A percentile compares a stretch with the other conserved stretches of the same genome.
Evolutionary conservation across 2,113 vertebrate genomes (phyloP).

Genomic region (Parus major): DNA sequence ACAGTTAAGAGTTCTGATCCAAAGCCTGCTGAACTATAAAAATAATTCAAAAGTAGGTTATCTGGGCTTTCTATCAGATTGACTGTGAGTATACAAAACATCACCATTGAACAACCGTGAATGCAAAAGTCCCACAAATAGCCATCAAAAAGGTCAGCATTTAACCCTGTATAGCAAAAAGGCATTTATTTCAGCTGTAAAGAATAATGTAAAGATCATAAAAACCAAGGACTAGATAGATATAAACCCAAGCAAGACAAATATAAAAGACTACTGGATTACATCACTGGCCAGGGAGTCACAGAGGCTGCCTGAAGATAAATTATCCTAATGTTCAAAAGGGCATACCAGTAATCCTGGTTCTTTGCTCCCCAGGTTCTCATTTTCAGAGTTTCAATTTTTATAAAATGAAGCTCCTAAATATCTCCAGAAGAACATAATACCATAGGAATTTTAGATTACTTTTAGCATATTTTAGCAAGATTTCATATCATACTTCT

Average conservation of each 20-base stretch:
- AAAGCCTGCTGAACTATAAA: not conserved
- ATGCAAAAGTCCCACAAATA: not conserved
- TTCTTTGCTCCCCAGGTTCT: not conserved
- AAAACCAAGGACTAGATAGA: not conserved
- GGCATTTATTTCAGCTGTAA: not conserved
- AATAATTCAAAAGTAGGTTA: not conserved
- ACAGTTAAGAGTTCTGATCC: not conserved
- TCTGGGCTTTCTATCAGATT: not conserved
- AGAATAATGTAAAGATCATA: not conserved
- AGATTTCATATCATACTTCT: not conserved
- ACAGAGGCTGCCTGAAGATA: not conserved
- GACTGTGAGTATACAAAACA: not conserved
- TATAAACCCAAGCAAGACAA: not conserved
- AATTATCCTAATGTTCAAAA: not conserved
- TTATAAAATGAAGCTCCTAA: not conserved
- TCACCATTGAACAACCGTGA: not conserved
- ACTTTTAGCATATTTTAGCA: not conserved
- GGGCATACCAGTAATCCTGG: not conserved
- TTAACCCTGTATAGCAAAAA: not conserved
- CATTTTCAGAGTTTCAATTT: not conserved
- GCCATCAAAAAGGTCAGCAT: not conserved
- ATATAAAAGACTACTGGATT: not conserved
- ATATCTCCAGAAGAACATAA: not conserved
- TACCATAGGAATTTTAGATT: not conserved
- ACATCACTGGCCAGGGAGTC: not conserved